Evolutionary conservation across 2,888 invertebrate species (phyloP).

Genomic region (Vanessa cardui): DNA sequence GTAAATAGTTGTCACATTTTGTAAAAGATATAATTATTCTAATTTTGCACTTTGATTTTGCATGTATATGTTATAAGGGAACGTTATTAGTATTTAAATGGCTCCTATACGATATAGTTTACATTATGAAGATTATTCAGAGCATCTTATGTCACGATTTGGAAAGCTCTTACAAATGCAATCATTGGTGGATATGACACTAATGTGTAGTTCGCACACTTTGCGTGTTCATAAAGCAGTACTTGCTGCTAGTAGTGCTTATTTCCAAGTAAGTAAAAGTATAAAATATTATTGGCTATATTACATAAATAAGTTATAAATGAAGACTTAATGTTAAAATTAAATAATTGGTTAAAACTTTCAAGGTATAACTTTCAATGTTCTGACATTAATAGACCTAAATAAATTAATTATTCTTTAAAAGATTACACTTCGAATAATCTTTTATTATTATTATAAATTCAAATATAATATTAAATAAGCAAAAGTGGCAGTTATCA

Average conservation of each 20-base stretch:
- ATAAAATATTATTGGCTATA: too few species aligned
- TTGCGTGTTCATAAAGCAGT: conserved; percentile 89
- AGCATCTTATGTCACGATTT: conserved; percentile 86
- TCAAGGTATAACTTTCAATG: too few species aligned
- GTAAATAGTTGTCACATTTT: conserved; percentile 33
- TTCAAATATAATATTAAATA: too few species aligned
- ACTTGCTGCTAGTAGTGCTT: conserved; percentile 87
- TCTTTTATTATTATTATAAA: too few species aligned
- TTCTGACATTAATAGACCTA: too few species aligned
- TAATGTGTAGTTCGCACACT: conserved; percentile 89
- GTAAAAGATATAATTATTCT: background rate
- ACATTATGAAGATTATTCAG: conserved; percentile 87
- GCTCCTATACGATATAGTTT: conserved; percentile 83
- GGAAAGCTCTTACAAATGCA: conserved; percentile 88
- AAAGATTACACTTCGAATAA: too few species aligned
- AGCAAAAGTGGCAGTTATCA: too few species aligned
- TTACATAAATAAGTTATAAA: too few species aligned
- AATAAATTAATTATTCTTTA: conserved; percentile 6
- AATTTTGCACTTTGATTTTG: conserved; percentile 12
- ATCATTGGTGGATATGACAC: conserved; percentile 88
- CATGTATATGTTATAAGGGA: conserved; percentile 23
- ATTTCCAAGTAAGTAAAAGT: conserved; percentile 84
- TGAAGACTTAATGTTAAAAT: background rate
- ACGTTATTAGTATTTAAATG: conserved; percentile 51
- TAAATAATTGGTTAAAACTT: background rate